Conservation (phyloP, 2,797 vertebrate genomes). For the Phaenicophaeus curvirostris region DNA sequence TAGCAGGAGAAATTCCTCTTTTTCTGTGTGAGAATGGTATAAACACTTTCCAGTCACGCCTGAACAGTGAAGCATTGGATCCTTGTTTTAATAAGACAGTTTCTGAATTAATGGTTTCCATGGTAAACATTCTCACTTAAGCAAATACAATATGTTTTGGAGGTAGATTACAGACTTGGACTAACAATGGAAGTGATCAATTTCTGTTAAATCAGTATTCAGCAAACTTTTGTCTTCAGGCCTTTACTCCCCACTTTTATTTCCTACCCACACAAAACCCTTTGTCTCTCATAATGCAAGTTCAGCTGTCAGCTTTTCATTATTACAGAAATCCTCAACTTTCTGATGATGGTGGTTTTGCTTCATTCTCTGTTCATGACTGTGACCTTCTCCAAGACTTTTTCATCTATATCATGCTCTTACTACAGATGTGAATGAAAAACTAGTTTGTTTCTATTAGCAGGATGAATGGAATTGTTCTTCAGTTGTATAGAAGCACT, state of each 20-base stretch:
- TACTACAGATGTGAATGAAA: constrained; percentile 38
- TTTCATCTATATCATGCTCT: constrained; percentile 46
- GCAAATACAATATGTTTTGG: not conserved
- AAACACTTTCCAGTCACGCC: not conserved
- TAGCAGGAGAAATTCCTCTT: not conserved
- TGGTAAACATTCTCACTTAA: not conserved
- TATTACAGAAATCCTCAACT: not conserved
- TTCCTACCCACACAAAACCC: not conserved
- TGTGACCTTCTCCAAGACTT: constrained; percentile 52
- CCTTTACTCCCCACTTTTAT: not conserved
- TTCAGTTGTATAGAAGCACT: constrained; percentile 44
- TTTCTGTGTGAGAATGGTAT: not conserved
- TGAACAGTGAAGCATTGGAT: not conserved
- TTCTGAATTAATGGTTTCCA: not conserved
- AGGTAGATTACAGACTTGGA: not conserved
- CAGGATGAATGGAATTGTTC: constrained; percentile 65
- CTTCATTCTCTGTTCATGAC: constrained; percentile 22
- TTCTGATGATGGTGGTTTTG: not conserved
- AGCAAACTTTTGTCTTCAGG: not conserved
- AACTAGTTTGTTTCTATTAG: constrained; percentile 58
- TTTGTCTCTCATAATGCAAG: not conserved
- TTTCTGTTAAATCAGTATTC: not conserved
- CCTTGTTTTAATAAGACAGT: not conserved
- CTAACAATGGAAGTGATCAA: not conserved
- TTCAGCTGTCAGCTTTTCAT: not conserved